Conservation (phyloP, 2,888 invertebrate species). For the Scelioninae gen. 1 region DNA sequence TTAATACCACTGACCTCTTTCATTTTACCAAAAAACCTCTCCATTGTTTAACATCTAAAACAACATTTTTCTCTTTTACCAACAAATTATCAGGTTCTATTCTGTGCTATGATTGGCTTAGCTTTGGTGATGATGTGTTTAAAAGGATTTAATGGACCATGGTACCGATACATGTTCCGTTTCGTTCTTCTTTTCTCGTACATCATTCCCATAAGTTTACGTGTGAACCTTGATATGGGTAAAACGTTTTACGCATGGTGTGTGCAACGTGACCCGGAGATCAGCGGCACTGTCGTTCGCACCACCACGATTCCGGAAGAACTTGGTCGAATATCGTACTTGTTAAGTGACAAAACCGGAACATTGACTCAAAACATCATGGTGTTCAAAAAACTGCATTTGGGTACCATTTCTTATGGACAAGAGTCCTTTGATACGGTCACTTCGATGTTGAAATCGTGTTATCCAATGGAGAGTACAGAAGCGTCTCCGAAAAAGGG, state of each 20-base stretch:
- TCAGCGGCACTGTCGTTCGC: slow-evolving; percentile 97
- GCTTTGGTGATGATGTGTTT: slow-evolving; percentile 97
- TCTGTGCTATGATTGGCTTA: slow-evolving; percentile 94
- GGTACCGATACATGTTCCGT: slow-evolving; percentile 98
- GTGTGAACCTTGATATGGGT: slow-evolving; percentile 99
- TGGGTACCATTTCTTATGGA: slow-evolving; percentile 96
- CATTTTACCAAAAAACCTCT: too few relatives aligned
- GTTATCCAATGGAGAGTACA: slow-evolving; percentile 74
- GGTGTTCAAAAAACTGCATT: slow-evolving; percentile 97
- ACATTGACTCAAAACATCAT: slow-evolving; percentile 99
- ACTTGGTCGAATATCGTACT: slow-evolving; percentile 96
- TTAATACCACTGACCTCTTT: too few relatives aligned
- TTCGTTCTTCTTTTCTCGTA: slow-evolving; percentile 99
- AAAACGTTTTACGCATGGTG: slow-evolving; percentile 99
- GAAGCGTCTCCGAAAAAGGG: background rate
- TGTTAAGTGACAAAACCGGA: slow-evolving; percentile 99
- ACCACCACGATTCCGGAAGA: slow-evolving; percentile 99
- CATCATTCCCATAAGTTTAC: slow-evolving; percentile 98
- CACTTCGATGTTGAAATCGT: slow-evolving; percentile 77
- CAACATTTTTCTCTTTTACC: too few relatives aligned
- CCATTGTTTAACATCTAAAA: too few relatives aligned
- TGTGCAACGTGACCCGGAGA: slow-evolving; percentile 96
- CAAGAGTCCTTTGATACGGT: slow-evolving; percentile 94
- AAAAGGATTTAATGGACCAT: slow-evolving; percentile 98
- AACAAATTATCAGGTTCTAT: slow-evolving; percentile 87